Conservation (phyloP, 2,888 invertebrate genomes). For the Allygus modestus region DNA sequence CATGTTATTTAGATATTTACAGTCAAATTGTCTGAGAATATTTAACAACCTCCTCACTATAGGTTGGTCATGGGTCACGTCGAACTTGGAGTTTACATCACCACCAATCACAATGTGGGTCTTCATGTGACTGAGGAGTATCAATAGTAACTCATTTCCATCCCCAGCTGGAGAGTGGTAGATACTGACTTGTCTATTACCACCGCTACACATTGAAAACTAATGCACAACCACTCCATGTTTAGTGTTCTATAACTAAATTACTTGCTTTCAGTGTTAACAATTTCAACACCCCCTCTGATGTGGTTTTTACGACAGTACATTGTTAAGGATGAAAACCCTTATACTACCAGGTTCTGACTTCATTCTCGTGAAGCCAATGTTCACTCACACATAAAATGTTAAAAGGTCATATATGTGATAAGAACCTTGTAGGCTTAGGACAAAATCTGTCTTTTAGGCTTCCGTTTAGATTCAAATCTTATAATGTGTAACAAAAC, state of each 20-base stretch:
- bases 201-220: not conserved
- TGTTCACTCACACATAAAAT: slow-evolving; percentile 40
- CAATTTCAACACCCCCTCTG: not conserved
- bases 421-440: not conserved
- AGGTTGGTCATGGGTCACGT: not conserved
- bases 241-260: not conserved
- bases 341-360: not conserved
- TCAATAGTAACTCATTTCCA: slow-evolving; percentile 20
- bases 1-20: slow-evolving; percentile 1
- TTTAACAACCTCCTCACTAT: not conserved
- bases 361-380: not conserved
- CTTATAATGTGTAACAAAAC: too few species aligned
- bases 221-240: not conserved
- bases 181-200: not conserved
- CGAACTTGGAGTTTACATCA: slow-evolving; percentile 1
- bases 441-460: too few species aligned
- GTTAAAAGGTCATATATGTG: not conserved
- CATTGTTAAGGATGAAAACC: not conserved
- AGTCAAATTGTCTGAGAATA: slow-evolving; percentile 13
- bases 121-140: slow-evolving; percentile 6
- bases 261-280: not conserved
- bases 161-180: slow-evolving; percentile 15
- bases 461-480: too few species aligned
- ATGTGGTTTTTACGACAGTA: slow-evolving; percentile 39
- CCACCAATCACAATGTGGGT: slow-evolving; percentile 16